Evolutionary conservation across 2,797 vertebrate genomes (phyloP).

Genomic region (Ctenochaetus hawaiiensis): DNA sequence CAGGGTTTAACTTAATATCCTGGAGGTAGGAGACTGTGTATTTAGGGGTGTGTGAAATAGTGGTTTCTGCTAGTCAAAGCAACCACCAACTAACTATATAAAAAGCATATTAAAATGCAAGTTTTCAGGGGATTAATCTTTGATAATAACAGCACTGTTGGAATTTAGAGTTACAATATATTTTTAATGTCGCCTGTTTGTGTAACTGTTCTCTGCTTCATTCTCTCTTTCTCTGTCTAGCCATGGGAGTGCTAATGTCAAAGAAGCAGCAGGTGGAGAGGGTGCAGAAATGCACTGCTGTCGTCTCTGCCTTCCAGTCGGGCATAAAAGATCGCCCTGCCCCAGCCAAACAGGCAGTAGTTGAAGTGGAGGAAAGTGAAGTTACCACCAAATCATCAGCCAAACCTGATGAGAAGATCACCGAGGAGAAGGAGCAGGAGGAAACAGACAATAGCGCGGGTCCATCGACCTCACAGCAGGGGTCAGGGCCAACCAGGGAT

Average conservation of each 20-base stretch:
- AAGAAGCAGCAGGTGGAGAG: constrained; percentile 98
- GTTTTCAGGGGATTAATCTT: background rate
- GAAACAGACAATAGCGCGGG: constrained; percentile 82
- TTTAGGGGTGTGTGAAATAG: background rate
- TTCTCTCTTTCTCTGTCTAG: constrained; percentile 65
- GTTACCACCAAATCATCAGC: constrained; percentile 79
- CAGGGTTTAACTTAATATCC: no score
- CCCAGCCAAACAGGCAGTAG: constrained; percentile 77
- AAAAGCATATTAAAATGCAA: background rate
- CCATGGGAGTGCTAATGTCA: constrained; percentile 95
- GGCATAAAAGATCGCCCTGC: constrained; percentile 89
- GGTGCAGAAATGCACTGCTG: constrained; percentile 95
- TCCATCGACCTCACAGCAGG: constrained; percentile 74
- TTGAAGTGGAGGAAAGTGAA: constrained; percentile 79
- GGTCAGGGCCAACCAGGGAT: constrained; percentile 68
- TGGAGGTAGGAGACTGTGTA: background rate
- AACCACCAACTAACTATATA: background rate
- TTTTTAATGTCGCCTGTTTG: background rate
- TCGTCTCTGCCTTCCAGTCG: constrained; percentile 94
- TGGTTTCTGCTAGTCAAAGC: background rate
- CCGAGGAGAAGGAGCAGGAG: constrained; percentile 69
- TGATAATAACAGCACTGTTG: background rate
- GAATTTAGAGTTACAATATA: background rate
- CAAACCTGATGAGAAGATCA: constrained; percentile 78
- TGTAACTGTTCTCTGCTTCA: constrained; percentile 29